phyloP scores from a whole-genome alignment of 2,888 invertebrate species.

The Chydorus sphaericus region DNA sequence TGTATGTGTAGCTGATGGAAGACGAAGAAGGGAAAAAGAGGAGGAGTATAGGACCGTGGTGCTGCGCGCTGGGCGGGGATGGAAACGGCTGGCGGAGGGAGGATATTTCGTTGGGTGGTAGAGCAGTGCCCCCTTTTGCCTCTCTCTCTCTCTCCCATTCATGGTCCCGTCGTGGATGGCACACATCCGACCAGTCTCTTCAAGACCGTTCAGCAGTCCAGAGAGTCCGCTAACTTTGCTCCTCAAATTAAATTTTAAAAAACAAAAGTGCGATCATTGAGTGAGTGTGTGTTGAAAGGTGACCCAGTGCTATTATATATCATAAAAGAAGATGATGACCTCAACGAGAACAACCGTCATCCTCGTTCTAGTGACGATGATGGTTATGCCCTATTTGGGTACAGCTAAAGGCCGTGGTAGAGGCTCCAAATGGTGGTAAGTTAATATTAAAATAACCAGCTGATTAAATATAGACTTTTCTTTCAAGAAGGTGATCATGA shows the following conservation, averaged over 20 bases:
- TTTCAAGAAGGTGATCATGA: too few relatives aligned
- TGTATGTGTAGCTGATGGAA: background rate
- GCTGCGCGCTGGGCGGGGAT: background rate
- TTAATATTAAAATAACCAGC: too few relatives aligned
- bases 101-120: background rate
- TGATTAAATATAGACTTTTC: too few relatives aligned
- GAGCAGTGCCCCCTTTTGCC: background rate
- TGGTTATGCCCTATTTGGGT: constrained; percentile 12
- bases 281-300: background rate
- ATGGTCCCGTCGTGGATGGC: constrained; percentile 8
- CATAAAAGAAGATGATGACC: background rate
- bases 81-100: background rate
- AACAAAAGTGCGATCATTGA: background rate
- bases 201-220: constrained; percentile 11
- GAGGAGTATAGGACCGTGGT: background rate
- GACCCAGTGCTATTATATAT: too few relatives aligned
- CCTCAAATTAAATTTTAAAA: background rate
- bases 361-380: constrained; percentile 10
- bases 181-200: constrained; percentile 8
- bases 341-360: constrained; percentile 6
- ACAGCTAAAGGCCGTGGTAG: constrained; percentile 48
- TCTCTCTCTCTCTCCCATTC: too few relatives aligned
- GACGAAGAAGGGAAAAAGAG: background rate
- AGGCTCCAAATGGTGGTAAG: constrained; percentile 88
- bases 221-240: background rate